Percentiles rank a stretch among this genome's conserved stretches.
Evolutionary conservation across 1,140 invertebrate genomes (phyloP).

Genomic region (Macrobrachium rosenbergii): DNA sequence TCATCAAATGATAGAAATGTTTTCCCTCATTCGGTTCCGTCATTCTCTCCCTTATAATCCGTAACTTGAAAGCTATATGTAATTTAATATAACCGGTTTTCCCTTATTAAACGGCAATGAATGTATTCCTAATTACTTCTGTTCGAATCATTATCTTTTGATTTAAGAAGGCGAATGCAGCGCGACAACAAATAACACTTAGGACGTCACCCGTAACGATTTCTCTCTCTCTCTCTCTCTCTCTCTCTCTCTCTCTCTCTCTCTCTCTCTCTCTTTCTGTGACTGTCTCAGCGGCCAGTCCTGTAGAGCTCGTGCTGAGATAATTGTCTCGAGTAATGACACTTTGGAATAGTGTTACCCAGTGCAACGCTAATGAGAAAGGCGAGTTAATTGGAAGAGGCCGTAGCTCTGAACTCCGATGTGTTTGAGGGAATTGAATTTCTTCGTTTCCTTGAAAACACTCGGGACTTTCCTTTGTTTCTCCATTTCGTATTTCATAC

Average conservation of each 20-base stretch:
- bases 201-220: neutral
- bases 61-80: too few species aligned
- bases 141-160: too few species aligned
- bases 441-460: neutral
- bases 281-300: constrained; percentile 4
- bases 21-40: neutral
- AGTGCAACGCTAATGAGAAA: constrained; percentile 58
- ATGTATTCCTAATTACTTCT: too few species aligned
- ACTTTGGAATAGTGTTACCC: constrained; percentile 57
- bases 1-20: neutral
- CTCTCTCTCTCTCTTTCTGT: constrained; percentile 10
- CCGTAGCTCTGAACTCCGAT: constrained; percentile 26
- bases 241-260: constrained; percentile 1
- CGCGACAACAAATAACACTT: too few species aligned
- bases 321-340: constrained; percentile 56
- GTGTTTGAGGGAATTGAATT: neutral
- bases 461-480: too few species aligned
- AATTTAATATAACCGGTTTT: too few species aligned
- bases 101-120: too few species aligned
- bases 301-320: constrained; percentile 47
- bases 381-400: constrained; percentile 46
- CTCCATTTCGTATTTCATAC: too few species aligned
- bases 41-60: too few species aligned
- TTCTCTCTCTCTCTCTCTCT: constrained; percentile 16
- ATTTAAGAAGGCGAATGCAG: too few species aligned